These are phyloP conservation scores for Ostrea edulis DNA, from an alignment of 1,140 invertebrate species.

Conservation along the genomic window DNA sequence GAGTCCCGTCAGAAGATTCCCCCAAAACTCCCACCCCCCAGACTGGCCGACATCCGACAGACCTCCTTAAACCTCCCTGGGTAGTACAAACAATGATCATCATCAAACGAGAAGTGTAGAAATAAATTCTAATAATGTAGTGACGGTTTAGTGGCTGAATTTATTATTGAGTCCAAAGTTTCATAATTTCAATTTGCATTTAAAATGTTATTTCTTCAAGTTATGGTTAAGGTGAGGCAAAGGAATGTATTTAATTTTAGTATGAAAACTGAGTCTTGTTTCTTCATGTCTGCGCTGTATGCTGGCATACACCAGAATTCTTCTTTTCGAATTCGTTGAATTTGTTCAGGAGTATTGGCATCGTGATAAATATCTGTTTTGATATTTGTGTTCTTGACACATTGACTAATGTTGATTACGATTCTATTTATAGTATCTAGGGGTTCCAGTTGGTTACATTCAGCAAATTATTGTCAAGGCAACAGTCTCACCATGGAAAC, in stretches of 20 bases:
- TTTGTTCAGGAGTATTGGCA: no score
- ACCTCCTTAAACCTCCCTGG: conserved; percentile 69
- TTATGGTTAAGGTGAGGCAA: no score
- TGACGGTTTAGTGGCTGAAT: neutral
- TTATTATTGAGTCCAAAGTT: neutral
- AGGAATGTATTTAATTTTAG: no score
- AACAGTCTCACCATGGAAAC: conserved; percentile 92
- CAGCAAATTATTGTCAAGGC: conserved; percentile 84
- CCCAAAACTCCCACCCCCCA: neutral
- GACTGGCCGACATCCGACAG: neutral
- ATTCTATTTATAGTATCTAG: conserved; percentile 76
- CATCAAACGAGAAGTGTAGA: neutral
- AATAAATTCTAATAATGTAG: neutral
- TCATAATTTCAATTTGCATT: no score
- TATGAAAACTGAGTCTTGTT: no score
- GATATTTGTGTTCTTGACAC: no score
- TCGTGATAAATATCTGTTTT: no score
- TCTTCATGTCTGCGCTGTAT: no score
- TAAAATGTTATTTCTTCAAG: no score
- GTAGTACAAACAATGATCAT: conserved; percentile 55
- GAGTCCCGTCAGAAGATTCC: conserved; percentile 61
- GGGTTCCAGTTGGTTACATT: conserved; percentile 87
- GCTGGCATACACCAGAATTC: no score
- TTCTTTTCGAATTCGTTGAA: no score
- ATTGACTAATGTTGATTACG: neutral